These are phyloP conservation scores for Crotalus tigris DNA, from an alignment of 2,113 vertebrate genomes.

Conservation along the genomic window DNA sequence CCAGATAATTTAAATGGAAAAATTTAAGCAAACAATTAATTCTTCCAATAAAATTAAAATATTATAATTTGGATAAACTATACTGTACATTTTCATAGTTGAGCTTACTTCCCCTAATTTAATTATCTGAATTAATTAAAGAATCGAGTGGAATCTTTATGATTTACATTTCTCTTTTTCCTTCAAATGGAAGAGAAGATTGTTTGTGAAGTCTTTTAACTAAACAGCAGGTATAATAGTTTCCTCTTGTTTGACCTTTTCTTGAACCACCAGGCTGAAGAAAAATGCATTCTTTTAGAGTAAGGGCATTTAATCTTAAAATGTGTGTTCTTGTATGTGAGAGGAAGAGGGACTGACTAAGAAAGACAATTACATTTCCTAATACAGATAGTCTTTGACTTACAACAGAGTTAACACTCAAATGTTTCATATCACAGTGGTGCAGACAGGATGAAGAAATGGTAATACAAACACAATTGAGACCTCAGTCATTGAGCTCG, in stretches of 20 bases:
- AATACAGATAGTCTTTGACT: background rate
- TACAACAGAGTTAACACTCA: background rate
- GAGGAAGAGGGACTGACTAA: background rate
- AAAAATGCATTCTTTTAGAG: background rate
- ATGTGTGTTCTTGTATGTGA: background rate
- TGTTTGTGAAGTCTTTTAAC: background rate
- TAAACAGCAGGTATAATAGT: background rate
- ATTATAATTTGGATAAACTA: background rate
- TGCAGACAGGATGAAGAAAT: background rate
- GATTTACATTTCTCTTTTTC: background rate
- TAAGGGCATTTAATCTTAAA: background rate
- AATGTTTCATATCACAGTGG: background rate
- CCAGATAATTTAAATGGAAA: background rate
- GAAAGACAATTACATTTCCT: background rate
- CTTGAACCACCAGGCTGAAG: background rate
- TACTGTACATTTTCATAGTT: background rate
- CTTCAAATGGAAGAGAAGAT: background rate
- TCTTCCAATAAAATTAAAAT: background rate
- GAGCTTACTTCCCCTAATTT: background rate
- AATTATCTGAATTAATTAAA: background rate
- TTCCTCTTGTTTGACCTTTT: background rate
- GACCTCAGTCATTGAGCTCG: background rate
- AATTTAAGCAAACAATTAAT: background rate
- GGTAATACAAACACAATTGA: background rate
- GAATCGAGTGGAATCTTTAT: background rate